phyloP scores from a whole-genome alignment of 2,113 vertebrate genomes.

The Caretta caretta region DNA sequence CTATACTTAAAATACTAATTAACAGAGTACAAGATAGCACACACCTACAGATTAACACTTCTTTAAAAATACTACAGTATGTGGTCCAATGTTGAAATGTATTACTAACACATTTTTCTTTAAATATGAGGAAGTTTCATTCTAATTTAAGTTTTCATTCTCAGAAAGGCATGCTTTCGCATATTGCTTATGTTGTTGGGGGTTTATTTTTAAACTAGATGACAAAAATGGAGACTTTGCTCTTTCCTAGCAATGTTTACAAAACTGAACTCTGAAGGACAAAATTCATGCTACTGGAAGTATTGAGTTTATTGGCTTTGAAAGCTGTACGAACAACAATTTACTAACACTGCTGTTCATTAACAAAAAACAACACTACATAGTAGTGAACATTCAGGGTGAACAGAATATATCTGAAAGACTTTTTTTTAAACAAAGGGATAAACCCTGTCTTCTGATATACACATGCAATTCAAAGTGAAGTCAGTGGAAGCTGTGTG shows the following conservation, averaged over 20 bases:
- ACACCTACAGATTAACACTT: neutral
- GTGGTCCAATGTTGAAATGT: too few relatives aligned
- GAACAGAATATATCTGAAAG: neutral
- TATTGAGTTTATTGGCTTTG: neutral
- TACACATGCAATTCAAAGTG: neutral
- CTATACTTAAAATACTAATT: neutral
- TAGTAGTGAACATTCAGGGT: neutral
- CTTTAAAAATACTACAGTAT: neutral
- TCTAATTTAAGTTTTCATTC: neutral
- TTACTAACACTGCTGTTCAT: neutral
- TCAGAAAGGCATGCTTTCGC: too few relatives aligned
- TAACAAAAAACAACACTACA: neutral
- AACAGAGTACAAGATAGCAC: neutral
- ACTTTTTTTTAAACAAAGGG: neutral
- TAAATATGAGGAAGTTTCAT: neutral
- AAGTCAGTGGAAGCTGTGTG: rapidly evolving
- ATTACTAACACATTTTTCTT: too few relatives aligned
- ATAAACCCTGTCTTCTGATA: neutral
- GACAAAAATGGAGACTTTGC: neutral
- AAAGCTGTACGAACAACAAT: rapidly evolving
- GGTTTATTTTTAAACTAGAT: neutral
- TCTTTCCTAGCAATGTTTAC: neutral
- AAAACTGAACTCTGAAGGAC: neutral
- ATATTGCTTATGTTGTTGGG: too few relatives aligned
- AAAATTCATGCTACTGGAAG: neutral